phyloP scores from a whole-genome alignment of 2,113 vertebrate species.

The Marcusenius ussheri region DNA sequence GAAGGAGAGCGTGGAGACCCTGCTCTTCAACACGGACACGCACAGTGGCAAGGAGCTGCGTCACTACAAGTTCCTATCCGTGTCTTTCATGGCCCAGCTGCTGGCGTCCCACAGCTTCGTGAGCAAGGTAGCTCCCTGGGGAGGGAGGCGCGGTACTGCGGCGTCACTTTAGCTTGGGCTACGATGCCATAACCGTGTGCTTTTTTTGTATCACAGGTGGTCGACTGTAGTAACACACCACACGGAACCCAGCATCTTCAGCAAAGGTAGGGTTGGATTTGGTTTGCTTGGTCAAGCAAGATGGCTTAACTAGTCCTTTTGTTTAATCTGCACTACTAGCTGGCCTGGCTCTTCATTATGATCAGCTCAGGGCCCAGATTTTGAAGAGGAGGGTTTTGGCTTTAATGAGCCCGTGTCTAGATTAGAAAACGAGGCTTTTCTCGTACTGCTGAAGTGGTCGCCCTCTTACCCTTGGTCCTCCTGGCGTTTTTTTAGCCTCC shows the following conservation, averaged over 20 bases:
- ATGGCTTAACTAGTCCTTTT: not conserved
- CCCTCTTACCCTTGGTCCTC: not conserved
- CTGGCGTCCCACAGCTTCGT: conserved; percentile 74
- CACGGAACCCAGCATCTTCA: conserved; percentile 51
- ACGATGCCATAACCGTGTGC: not conserved
- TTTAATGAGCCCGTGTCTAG: not conserved
- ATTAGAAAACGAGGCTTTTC: not conserved
- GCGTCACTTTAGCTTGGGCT: not conserved
- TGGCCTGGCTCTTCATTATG: not conserved
- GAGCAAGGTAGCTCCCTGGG: conserved; percentile 65
- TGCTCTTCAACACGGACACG: conserved; percentile 71
- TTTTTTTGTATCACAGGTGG: conserved; percentile 44
- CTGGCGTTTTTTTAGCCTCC: conserved; percentile 55
- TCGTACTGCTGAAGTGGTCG: not conserved
- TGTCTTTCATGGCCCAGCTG: conserved; percentile 86
- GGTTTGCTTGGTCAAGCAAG: not conserved
- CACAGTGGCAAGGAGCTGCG: conserved; percentile 84
- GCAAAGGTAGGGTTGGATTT: conserved; percentile 51
- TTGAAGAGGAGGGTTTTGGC: not conserved
- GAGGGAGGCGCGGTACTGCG: not conserved
- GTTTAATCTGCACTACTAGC: not conserved
- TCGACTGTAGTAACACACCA: conserved; percentile 27
- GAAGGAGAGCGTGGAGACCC: conserved; percentile 49
- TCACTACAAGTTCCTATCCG: conserved; percentile 83
- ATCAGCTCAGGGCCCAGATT: not conserved